Evolutionary conservation across 2,888 invertebrate species (phyloP).

Genomic region (Taenaris catops): DNA sequence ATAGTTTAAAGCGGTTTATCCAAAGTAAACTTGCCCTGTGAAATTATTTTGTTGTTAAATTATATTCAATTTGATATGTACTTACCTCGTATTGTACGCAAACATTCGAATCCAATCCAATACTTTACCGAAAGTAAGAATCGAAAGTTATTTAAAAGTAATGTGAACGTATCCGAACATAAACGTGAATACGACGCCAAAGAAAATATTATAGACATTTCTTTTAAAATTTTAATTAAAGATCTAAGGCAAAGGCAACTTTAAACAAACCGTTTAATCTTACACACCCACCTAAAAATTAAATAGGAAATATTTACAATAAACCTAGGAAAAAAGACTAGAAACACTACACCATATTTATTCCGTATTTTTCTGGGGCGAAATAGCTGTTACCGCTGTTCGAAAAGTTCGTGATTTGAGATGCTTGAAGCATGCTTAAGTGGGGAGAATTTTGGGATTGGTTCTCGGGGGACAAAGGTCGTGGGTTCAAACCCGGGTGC

Average conservation of each 20-base stretch:
- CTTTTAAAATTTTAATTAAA: background rate
- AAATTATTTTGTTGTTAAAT: slow-evolving; percentile 10
- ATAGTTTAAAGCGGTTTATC: slow-evolving; percentile 29
- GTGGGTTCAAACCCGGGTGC: too few species aligned
- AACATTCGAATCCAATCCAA: slow-evolving; percentile 11
- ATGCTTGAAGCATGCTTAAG: slow-evolving; percentile 70
- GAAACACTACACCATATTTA: slow-evolving; percentile 75
- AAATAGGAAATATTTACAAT: slow-evolving; percentile 20
- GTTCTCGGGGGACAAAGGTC: slow-evolving; percentile 69
- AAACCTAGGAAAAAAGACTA: slow-evolving; percentile 42
- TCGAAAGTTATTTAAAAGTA: background rate
- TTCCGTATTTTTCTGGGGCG: slow-evolving; percentile 74
- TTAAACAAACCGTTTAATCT: slow-evolving; percentile 10
- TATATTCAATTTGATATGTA: slow-evolving; percentile 44
- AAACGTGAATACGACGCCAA: slow-evolving; percentile 7
- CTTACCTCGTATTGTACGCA: slow-evolving; percentile 37
- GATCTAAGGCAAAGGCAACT: background rate
- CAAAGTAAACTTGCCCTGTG: slow-evolving; percentile 38
- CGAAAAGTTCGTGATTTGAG: slow-evolving; percentile 75
- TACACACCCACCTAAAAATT: slow-evolving; percentile 9
- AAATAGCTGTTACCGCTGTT: slow-evolving; percentile 72
- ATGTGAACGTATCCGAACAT: slow-evolving; percentile 3
- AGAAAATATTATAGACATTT: too few species aligned
- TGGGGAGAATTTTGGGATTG: slow-evolving; percentile 67
- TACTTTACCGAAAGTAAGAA: slow-evolving; percentile 3